Evolutionary conservation across 2,888 invertebrate species (phyloP).

Genomic region (Chrysomela aeneicollis): DNA sequence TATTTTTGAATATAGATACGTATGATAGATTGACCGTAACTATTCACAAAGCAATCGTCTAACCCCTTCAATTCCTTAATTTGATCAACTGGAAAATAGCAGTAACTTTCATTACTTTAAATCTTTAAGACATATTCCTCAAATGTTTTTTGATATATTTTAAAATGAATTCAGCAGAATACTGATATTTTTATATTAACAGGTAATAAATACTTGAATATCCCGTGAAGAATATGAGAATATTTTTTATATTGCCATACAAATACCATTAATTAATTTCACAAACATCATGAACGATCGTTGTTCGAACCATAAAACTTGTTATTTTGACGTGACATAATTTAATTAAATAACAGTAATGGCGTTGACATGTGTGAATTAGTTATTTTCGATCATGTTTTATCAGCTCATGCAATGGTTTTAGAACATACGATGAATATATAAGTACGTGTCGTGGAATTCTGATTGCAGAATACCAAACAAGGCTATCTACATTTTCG

Average conservation of each 20-base stretch:
- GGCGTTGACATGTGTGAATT: constrained; percentile 5
- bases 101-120: too few relatives aligned
- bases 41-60: constrained; percentile 43
- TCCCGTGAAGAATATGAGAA: not conserved
- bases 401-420: not conserved
- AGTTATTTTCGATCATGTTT: not conserved
- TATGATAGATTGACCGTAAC: constrained; percentile 40
- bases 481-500: not conserved
- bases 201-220: too few relatives aligned
- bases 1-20: not conserved
- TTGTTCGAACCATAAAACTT: not conserved
- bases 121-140: constrained; percentile 18
- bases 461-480: not conserved
- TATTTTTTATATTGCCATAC: not conserved
- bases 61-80: too few relatives aligned
- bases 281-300: not conserved
- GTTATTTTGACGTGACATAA: not conserved
- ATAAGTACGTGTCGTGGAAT: not conserved
- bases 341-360: constrained; percentile 5
- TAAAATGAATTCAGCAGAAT: not conserved
- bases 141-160: too few relatives aligned
- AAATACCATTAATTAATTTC: not conserved
- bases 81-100: too few relatives aligned
- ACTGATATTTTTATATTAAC: too few relatives aligned
- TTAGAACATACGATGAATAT: not conserved